phyloP scores from a whole-genome alignment of 2,888 invertebrate genomes.

The Tanaodytes sp. region DNA sequence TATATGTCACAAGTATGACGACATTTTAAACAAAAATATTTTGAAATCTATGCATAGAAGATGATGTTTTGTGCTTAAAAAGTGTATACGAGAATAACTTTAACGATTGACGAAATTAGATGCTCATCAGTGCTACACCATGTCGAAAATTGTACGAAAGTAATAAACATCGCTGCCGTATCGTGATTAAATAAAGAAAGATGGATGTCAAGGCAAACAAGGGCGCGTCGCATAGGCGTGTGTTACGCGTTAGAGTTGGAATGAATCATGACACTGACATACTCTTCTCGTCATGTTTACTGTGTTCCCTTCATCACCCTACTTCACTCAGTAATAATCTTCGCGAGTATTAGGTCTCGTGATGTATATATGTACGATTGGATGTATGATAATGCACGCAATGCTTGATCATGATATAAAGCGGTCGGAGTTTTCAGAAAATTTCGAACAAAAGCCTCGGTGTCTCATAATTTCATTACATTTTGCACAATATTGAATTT shows the following conservation, averaged over 20 bases:
- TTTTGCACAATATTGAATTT: too few species aligned
- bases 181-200: slow-evolving; percentile 33
- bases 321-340: slow-evolving; percentile 36
- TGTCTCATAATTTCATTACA: too few species aligned
- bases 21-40: too few species aligned
- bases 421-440: slow-evolving; percentile 22
- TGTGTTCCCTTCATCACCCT: slow-evolving; percentile 33
- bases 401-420: slow-evolving; percentile 30
- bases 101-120: too few species aligned
- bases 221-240: slow-evolving; percentile 12
- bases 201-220: slow-evolving; percentile 25
- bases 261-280: slow-evolving; percentile 46
- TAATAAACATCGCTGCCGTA: slow-evolving; percentile 11
- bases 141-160: neutral
- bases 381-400: slow-evolving; percentile 32
- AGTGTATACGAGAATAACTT: too few species aligned
- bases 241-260: slow-evolving; percentile 27
- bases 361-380: slow-evolving; percentile 25
- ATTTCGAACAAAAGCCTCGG: too few species aligned
- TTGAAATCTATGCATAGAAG: too few species aligned
- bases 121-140: too few species aligned
- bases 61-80: too few species aligned
- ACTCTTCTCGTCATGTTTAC: slow-evolving; percentile 43
- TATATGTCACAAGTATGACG: too few species aligned
- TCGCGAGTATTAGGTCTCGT: slow-evolving; percentile 22